Evolutionary conservation across 1,140 invertebrate species (phyloP), one percentile per base, ranked within the genome.

Genomic region (Zaprionus nigranus): DNA sequence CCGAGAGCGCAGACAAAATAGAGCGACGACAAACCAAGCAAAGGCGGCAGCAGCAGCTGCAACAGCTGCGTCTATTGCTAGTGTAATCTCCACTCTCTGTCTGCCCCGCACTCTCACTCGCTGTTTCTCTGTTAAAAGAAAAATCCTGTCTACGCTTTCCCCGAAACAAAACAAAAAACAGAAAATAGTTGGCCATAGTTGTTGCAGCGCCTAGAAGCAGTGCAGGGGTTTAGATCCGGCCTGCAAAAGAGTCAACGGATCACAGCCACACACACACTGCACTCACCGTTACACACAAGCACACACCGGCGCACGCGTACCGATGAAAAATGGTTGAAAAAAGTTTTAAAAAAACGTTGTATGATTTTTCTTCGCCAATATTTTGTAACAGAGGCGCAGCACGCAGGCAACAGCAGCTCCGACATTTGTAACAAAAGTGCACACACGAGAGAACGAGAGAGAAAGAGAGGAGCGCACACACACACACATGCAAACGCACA

Each of bases 331-430:
- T 90, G 86, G 82, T 90, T 91, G 86, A 88, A 84, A 92, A 88
- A 92, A 77, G 77, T 91, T 87, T 77, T 59, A 82, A 91, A 92
- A 88, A 92, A 92, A 92, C 82, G 81, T 87, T 82, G 88, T 80
- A 92, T 91, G 91, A 92, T 92, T 92, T 92, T 92, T 90, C 91
- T 92, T 92, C 91, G 82, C 85, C 91, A 92, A 92, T 92, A 92
- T 92, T 92, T 92, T 92, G 91, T 92, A 92, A 78, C 91, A 92
- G 88, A 80, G 77, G 3, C 80, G 58, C 91, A 92, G 91, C 82
- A 92, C 59, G 54, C 49, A 71, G 43, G 61, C 56, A 63, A 64
- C 72, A 66, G 65, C 51, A 20, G 58, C 71, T 69, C 22, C 63
- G 75, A 61, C 68, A 81, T 72, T 73, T 87, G 84, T 87, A 88